phyloP scores from a whole-genome alignment of 2,797 vertebrate genomes.

The Urophycis tenuis region DNA sequence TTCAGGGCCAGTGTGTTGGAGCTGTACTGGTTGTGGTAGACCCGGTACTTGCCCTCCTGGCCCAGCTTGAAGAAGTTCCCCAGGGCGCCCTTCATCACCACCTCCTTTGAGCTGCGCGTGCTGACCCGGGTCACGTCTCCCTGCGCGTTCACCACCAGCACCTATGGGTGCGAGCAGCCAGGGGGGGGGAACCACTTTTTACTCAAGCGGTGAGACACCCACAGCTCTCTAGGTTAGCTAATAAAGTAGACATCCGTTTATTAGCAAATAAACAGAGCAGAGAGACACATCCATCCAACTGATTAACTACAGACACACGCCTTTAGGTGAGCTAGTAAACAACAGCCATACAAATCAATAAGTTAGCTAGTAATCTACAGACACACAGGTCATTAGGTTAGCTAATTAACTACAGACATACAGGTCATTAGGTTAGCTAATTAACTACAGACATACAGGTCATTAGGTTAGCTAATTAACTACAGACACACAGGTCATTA shows the following conservation, averaged over 20 bases:
- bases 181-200: not conserved
- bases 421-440: not conserved
- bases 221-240: not conserved
- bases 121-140: conserved; percentile 86
- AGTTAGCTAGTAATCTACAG: not conserved
- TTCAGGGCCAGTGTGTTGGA: conserved; percentile 90
- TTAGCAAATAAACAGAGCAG: not conserved
- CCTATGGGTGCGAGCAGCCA: conserved; percentile 57
- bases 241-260: not conserved
- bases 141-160: conserved; percentile 86
- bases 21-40: conserved; percentile 97
- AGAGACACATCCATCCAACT: too few species aligned
- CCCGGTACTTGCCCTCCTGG: conserved; percentile 93
- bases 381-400: not conserved
- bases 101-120: conserved; percentile 77
- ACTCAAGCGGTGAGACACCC: not conserved
- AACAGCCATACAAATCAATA: not conserved
- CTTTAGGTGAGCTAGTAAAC: not conserved
- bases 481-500: not conserved
- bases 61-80: conserved; percentile 90
- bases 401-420: not conserved
- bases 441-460: not conserved
- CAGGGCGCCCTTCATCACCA: conserved; percentile 85
- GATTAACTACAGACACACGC: too few species aligned
- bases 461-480: not conserved